Base-by-base conservation (phyloP, 2,888 invertebrate species). In the Eristalis intricaria region DNA sequence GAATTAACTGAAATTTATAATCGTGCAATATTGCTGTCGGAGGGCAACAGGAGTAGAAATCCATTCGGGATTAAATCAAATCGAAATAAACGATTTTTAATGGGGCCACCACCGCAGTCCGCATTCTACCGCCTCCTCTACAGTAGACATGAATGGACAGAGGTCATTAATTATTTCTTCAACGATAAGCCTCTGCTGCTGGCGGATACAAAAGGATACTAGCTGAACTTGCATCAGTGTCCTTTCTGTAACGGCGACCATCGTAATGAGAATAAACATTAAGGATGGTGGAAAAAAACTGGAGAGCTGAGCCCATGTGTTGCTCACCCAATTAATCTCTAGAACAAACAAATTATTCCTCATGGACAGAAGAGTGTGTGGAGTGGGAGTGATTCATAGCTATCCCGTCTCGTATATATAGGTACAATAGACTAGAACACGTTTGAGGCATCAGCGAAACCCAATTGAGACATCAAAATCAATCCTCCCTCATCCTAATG, bases 31-130 rank as follows among this genome's bases (percentile, higher is more conserved):
- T 84, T 87, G 87, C 87, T 7, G 19, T 63, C 71, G 73, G 64
- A 79, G 84, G 86, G 74, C 83, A 82, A 78, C 75, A 79, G 58
- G 71, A 84, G 73, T 89, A 90, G 90, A 90, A 92, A 91, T 92
- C 91, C 91, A 91, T 91, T 91, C 90, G 91, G 93, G 92, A 92
- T 92, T 92, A 92, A 92, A 92, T 92, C 92, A 92, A 92, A 92
- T 92, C 93, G 92, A 92, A 92, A 92, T 92, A 92, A 92, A 92
- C 92, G 92, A 92, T 92, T 92, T 92, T 92, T 92, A 92, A 92
- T 92, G 92, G 92, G 84, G 50, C 75, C 76, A 43, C 35, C 58
- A 65, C 69, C 65, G 58, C 75, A 70, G 26, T 32, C 35, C 23
- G 40, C 66, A 23, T 11, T 26, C 56, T 19, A 40, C 50, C n/a